phyloP scores from a whole-genome alignment of 2,888 invertebrate species.

The Keiferia lycopersicella region DNA sequence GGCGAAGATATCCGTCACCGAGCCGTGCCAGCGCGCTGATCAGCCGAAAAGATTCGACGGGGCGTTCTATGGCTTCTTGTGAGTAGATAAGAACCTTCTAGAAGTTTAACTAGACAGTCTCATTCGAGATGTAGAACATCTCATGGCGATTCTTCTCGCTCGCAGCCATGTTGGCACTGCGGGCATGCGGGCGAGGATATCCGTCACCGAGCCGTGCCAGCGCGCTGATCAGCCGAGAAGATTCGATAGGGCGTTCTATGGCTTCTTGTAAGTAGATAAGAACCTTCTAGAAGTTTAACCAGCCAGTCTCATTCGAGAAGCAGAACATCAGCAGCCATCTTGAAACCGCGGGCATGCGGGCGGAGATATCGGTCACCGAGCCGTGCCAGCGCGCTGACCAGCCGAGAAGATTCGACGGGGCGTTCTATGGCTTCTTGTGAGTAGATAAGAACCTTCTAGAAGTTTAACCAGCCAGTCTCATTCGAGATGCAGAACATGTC shows the following conservation, averaged over 20 bases:
- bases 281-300: no score
- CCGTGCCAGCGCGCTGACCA: conserved; percentile 56
- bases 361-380: conserved; percentile 54
- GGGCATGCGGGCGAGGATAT: conserved; percentile 57
- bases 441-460: conserved; percentile 49
- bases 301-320: no score
- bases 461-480: no score
- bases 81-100: conserved; percentile 50
- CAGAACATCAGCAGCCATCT: conserved; percentile 64
- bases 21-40: conserved; percentile 56
- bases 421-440: conserved; percentile 63
- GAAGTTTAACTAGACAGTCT: no score
- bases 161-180: conserved; percentile 67
- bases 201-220: conserved; percentile 59
- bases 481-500: no score
- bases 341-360: conserved; percentile 59
- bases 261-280: conserved; percentile 63
- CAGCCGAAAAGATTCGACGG: conserved; percentile 49
- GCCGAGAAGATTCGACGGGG: conserved; percentile 48
- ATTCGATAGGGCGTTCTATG: conserved; percentile 55
- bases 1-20: conserved; percentile 53
- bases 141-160: conserved; percentile 57
- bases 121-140: conserved; percentile 57
- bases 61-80: conserved; percentile 62
- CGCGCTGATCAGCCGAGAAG: conserved; percentile 43